Evolutionary conservation across 2,888 invertebrate species (phyloP).

Genomic region (Abrostola triplasia): DNA sequence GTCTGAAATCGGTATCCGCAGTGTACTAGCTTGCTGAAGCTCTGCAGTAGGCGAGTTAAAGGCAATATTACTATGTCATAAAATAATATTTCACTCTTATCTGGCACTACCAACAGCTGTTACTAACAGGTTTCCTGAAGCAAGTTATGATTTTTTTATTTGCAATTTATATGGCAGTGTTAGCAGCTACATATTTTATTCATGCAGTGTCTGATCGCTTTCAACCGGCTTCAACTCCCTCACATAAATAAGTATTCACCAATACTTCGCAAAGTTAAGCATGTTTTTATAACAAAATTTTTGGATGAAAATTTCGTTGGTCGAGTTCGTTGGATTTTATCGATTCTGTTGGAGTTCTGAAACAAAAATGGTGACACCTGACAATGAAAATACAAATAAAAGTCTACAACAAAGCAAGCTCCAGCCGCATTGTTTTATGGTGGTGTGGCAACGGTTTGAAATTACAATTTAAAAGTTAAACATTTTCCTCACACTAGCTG

Average conservation of each 20-base stretch:
- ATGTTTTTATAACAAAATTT: slow-evolving; percentile 17
- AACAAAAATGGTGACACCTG: slow-evolving; percentile 1
- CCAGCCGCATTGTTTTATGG: background rate
- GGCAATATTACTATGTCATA: no score
- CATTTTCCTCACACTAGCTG: background rate
- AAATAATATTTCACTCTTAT: slow-evolving; percentile 33
- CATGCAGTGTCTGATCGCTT: slow-evolving; percentile 40
- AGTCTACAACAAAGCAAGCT: background rate
- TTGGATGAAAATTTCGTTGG: background rate
- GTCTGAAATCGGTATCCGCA: no score
- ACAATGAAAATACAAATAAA: background rate
- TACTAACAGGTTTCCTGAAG: slow-evolving; percentile 10
- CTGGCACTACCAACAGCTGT: slow-evolving; percentile 14
- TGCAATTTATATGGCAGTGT: slow-evolving; percentile 2
- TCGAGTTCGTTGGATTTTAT: slow-evolving; percentile 7
- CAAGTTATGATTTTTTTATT: slow-evolving; percentile 11
- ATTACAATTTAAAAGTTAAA: background rate
- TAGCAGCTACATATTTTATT: slow-evolving; percentile 35
- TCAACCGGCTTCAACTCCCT: slow-evolving; percentile 16
- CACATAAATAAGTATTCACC: slow-evolving; percentile 38
- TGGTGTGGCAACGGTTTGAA: background rate
- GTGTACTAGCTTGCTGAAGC: no score
- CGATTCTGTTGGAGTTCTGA: slow-evolving; percentile 1
- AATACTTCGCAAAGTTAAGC: slow-evolving; percentile 25
- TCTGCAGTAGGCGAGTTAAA: no score